Conservation (phyloP, 1,140 invertebrate species). For the Anastatus disparis region DNA sequence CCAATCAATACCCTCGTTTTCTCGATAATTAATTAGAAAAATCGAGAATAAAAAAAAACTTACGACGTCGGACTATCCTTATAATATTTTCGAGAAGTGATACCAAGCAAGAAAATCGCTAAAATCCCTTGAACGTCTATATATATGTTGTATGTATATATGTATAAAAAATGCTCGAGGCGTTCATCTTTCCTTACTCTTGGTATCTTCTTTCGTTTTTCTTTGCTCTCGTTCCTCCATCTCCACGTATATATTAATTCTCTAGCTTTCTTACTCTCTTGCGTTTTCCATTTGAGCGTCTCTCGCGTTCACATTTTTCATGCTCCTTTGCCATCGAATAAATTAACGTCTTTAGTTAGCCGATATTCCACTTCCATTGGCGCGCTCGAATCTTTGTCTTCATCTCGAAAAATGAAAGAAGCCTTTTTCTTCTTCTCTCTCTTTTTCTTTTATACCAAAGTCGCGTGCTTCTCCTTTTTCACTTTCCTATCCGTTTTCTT, state of each 20-base stretch:
- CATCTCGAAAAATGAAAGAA: slow-evolving; percentile 47
- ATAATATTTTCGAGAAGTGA: slow-evolving; percentile 12
- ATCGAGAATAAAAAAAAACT: slow-evolving; percentile 53
- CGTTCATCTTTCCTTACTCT: slow-evolving; percentile 27
- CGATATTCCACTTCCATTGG: slow-evolving; percentile 50
- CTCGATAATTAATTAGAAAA: slow-evolving; percentile 61
- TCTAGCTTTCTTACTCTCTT: slow-evolving; percentile 4
- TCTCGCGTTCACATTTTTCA: slow-evolving; percentile 47
- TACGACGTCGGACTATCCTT: slow-evolving; percentile 46
- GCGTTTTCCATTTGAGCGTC: slow-evolving; percentile 20
- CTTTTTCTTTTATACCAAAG: not conserved
- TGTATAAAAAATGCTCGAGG: slow-evolving; percentile 19
- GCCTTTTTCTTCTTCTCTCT: slow-evolving; percentile 27
- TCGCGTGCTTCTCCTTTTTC: not conserved
- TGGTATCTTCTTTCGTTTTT: slow-evolving; percentile 12
- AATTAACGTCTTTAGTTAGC: slow-evolving; percentile 62
- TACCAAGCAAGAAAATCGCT: slow-evolving; percentile 49
- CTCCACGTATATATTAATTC: slow-evolving; percentile 30
- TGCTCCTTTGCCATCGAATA: slow-evolving; percentile 57
- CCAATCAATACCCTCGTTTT: slow-evolving; percentile 49
- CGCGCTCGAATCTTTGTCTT: slow-evolving; percentile 44
- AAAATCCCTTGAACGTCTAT: slow-evolving; percentile 47
- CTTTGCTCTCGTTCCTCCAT: slow-evolving; percentile 10
- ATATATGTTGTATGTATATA: slow-evolving; percentile 37
- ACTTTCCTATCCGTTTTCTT: not conserved